Base-by-base conservation (phyloP, 2,888 invertebrate genomes). In the Drosophila leonis region DNA sequence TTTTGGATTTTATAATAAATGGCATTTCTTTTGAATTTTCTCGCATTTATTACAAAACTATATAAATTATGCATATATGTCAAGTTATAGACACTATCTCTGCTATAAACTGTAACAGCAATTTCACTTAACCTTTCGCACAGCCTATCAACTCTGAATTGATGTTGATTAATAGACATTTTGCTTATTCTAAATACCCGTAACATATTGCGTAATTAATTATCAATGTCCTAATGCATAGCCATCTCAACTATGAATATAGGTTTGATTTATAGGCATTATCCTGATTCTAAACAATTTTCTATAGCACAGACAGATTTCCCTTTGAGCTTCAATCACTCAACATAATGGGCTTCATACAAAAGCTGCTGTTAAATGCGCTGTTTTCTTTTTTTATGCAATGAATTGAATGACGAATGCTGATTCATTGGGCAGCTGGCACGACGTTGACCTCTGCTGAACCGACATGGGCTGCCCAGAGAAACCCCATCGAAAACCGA, bases 401-500 rank as follows among this genome's bases (percentile, higher is more conserved):
- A 84, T 78, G 54, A 85, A 78, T 78, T 88, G 70, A 90, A 85
- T 85, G 80, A 59, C 70, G 66, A 83, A 67, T 85, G 88, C 83
- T 90, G 83, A 90, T 75, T 90, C 90, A 90, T 33, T 44, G 20
- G 37, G 10, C 64, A 48, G 65, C 39, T 39, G 64, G 20, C 37
- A 39, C 54, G 54, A 39, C n/a, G 54, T 29, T 54, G 39, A 54
- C 54, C 54, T 49, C 35, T 4, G n/a, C 35, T 46, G 52, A 35
- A 39, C 48, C 52, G 68, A 42, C 61, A 39, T 18, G 52, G 15
- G 15, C 52, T 10, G 46, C 41, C 41, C 52, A 63, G 35, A 20
- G 15, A 13, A 51, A 33, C 20, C 35, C 35, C 52, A 37, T 20
- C 39, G 20, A 18, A 46, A n/a, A 18, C 48, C 39, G 41, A 51